Base-by-base conservation (phyloP, 2,888 invertebrate species). In the Drosophila dives region DNA sequence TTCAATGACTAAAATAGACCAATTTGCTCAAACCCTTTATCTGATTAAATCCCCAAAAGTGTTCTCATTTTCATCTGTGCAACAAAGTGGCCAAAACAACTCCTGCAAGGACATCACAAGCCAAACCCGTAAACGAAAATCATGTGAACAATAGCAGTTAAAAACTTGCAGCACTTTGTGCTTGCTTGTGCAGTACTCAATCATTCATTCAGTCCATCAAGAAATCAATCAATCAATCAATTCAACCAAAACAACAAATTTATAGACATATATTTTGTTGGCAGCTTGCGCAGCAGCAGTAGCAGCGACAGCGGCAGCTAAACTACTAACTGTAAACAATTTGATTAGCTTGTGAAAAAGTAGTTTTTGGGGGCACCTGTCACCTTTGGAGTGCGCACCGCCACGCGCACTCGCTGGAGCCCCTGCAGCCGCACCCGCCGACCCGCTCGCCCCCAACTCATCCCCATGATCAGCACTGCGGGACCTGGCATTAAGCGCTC, bases 311-410 rank as follows among this genome's bases (percentile, higher is more conserved):
- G 84, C 64, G 53, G 72, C 49, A 73, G 32, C 67, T 64, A 66
- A 77, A 73, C 63, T 23, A 92, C 63, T 26, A 92, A 92, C 91
- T 92, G 92, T 91, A 92, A 92, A 91, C 91, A 89, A 87, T 86
- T 86, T 89, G 82, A 92, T 92, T 92, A 92, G 91, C 73, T 72
- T 83, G 83, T 88, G 81, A 84, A 64, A 90, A 83, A 92, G 67
- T 86, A 79, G 89, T 83, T 89, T 91, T 92, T 91, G 86, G 89
- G 83, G 92, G 93, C 93, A 93, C 93, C 93, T 93, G 92, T 93
- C 93, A 93, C 93, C 93, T 93, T 93, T 93, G 93, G 92, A 92
- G 92, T 90, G 90, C 90, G 91, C 91, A 84, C 91, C 92, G 83
- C 86, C 87, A 66, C 85, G 82, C 50, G 72, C 75, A 26, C 72